Evolutionary conservation across 2,797 vertebrate genomes (phyloP).

Genomic region (Silurus lanzhouensis): DNA sequence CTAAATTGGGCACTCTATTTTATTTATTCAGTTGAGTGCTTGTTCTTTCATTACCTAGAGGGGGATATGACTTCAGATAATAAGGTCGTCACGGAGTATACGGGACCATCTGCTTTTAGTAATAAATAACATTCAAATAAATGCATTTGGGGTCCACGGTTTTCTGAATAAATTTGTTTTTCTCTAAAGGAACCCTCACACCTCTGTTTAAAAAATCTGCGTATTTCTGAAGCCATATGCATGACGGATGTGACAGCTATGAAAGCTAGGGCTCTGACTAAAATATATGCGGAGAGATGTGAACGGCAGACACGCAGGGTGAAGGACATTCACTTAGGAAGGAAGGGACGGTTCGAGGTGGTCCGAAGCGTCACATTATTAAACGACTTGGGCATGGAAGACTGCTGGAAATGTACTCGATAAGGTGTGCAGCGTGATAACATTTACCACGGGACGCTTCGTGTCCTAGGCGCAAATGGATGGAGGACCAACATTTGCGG

Average conservation of each 20-base stretch:
- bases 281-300: neutral
- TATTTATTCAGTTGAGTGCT: slow-evolving; percentile 7
- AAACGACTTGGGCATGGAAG: slow-evolving; percentile 1
- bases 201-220: neutral
- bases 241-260: neutral
- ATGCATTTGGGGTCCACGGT: neutral
- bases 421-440: slow-evolving; percentile 35
- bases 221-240: neutral
- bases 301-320: neutral
- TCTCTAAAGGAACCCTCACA: neutral
- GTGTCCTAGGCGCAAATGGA: slow-evolving; percentile 9
- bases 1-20: neutral
- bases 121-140: neutral
- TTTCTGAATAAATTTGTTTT: neutral
- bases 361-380: slow-evolving; percentile 10
- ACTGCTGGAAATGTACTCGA: slow-evolving; percentile 30
- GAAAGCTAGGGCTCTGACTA: neutral
- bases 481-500: slow-evolving; percentile 11
- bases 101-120: neutral
- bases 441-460: slow-evolving; percentile 10
- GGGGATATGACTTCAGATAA: slow-evolving; percentile 2
- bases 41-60: neutral
- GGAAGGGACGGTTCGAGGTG: slow-evolving; percentile 7
- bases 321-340: slow-evolving; percentile 22
- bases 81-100: neutral